Evolutionary conservation across 2,888 invertebrate species (phyloP).

Genomic region (Catocala nupta): DNA sequence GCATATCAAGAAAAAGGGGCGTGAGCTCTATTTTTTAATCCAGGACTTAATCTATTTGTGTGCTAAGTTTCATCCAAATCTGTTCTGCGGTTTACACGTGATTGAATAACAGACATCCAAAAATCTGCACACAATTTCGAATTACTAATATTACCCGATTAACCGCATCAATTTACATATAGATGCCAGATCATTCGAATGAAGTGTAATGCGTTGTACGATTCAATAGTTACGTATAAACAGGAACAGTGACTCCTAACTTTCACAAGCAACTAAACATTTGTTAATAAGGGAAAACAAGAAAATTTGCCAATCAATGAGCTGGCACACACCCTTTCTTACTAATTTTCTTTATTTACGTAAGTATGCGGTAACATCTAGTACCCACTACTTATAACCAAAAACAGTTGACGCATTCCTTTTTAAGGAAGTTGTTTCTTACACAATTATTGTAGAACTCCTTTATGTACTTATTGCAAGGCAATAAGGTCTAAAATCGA

Average conservation of each 20-base stretch:
- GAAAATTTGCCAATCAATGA: conserved; percentile 42
- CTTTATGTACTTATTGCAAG: conserved; percentile 15
- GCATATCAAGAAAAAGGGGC: no score
- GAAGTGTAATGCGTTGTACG: no score
- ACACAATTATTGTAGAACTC: conserved; percentile 28
- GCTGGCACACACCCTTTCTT: conserved; percentile 29
- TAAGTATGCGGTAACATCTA: conserved; percentile 29
- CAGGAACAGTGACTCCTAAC: background rate
- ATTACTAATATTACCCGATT: no score
- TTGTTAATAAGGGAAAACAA: conserved; percentile 34
- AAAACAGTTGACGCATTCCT: conserved; percentile 28
- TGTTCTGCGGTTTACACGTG: no score
- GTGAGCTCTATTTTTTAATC: no score
- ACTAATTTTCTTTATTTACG: conserved; percentile 30
- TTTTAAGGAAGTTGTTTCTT: conserved; percentile 34
- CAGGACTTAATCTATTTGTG: no score
- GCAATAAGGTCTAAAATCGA: conserved; percentile 12
- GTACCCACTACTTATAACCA: conserved; percentile 16
- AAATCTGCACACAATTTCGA: no score
- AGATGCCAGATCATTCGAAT: no score
- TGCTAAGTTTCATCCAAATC: no score
- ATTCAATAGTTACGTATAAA: background rate
- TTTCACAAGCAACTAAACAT: conserved; percentile 5
- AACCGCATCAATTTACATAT: no score
- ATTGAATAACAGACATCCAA: no score